Evolutionary conservation across 2,113 vertebrate genomes (phyloP).

Genomic region (Protobothrops mucrosquamatus): DNA sequence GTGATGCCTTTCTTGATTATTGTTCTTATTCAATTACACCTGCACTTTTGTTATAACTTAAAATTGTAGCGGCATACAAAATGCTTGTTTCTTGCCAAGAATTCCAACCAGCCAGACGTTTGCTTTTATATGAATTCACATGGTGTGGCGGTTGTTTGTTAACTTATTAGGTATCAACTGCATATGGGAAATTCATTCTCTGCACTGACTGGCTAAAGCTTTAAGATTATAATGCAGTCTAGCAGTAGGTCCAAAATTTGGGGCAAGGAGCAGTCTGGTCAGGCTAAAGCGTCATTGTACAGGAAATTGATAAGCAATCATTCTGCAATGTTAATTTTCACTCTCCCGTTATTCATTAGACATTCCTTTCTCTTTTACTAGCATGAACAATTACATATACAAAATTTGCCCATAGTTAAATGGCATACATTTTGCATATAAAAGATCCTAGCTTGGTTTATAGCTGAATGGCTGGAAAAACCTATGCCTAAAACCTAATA

Average conservation of each 20-base stretch:
- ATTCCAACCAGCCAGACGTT: background rate
- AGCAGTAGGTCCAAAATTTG: background rate
- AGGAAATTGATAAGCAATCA: background rate
- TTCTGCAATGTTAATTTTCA: background rate
- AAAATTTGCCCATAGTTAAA: background rate
- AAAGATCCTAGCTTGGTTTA: background rate
- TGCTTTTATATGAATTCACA: background rate
- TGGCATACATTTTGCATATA: background rate
- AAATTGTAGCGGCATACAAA: constrained; percentile 1
- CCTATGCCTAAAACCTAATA: background rate
- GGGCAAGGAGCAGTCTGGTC: background rate
- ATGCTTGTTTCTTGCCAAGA: constrained; percentile 10
- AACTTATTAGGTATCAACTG: background rate
- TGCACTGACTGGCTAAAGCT: background rate
- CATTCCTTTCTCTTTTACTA: background rate
- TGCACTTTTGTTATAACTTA: constrained; percentile 4
- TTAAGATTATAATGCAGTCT: background rate
- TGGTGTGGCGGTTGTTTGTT: background rate
- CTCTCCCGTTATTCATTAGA: background rate
- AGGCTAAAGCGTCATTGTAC: background rate
- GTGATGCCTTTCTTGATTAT: background rate
- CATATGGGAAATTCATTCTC: background rate
- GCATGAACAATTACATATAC: background rate
- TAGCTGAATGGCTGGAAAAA: background rate
- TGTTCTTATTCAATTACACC: background rate